Evolutionary conservation across 2,888 invertebrate species (phyloP), one percentile per base, ranked within the genome.

Genomic region (Dryomyza anilis): DNA sequence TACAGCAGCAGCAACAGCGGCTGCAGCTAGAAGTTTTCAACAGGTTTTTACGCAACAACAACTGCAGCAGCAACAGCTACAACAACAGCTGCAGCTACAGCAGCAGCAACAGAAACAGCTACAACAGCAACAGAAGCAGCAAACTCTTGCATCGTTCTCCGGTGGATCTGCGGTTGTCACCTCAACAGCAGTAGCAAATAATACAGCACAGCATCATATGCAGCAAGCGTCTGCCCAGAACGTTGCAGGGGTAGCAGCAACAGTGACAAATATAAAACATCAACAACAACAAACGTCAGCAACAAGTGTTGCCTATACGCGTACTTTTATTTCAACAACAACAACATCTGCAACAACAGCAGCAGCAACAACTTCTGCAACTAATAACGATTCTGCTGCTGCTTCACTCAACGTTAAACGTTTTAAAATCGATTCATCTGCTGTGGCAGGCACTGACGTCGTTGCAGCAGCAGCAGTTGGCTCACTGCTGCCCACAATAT

Each of bases 401-500:
- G n/a, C n/a, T n/a, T 72, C 77, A 8, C 71, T 70, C 57, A n/a
- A n/a, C n/a, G 69, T 74, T 16, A 78, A 78, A 63, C 78, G 78
- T 59, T 74, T 70, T 65, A 74, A 76, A 67, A 69, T 78, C 63
- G 75, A 75, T 16, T 64, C 67, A 27, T 63, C 56, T 50, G 30
- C 69, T 56, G 21, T 61, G n/a, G 58, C 60, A 19, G 73, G 69
- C 67, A 74, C 74, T 68, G 76, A 76, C 16, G 27, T 21, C 16
- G 53, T 30, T 16, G 29, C 39, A n/a, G 7, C 27, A 21, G 52
- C 53, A 1, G 29, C 78, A 60, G 73, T 76, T 67, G 75, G 76
- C 59, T 79, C 79, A 16, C 68, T 79, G 69, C 70, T 79, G 66
- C 79, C 80, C 57, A 71, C 76, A 36, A 73, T 60, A 64, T n/a